phyloP scores from a whole-genome alignment of 2,888 invertebrate genomes.

The Scaptodrosophila latifasciaeformis region DNA sequence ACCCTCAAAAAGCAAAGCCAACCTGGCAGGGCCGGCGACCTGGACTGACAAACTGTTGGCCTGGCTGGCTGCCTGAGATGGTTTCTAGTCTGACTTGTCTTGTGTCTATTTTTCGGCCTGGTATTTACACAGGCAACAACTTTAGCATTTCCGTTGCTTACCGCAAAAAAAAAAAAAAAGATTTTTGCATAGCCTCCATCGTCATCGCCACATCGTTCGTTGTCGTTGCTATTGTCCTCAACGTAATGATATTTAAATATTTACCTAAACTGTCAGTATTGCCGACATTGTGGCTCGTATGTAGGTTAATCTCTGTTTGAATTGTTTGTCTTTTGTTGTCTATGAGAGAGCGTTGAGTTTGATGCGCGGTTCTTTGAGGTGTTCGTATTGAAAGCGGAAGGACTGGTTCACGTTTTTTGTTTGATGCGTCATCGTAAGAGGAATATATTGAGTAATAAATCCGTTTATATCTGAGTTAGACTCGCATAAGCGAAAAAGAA shows the following conservation, averaged over 20 bases:
- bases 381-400: no score
- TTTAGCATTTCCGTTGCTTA: constrained; percentile 52
- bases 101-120: no score
- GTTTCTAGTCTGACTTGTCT: not conserved
- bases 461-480: constrained; percentile 33
- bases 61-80: not conserved
- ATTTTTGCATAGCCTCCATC: constrained; percentile 25
- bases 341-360: no score
- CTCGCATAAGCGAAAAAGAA: no score
- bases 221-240: not conserved
- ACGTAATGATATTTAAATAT: constrained; percentile 70
- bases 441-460: constrained; percentile 50
- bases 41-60: not conserved
- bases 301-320: constrained; percentile 62
- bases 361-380: no score
- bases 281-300: constrained; percentile 50
- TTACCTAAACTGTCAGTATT: constrained; percentile 51
- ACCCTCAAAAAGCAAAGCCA: no score
- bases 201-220: not conserved
- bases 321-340: constrained; percentile 47
- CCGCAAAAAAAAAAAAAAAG: constrained; percentile 25
- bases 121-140: constrained; percentile 47
- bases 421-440: no score
- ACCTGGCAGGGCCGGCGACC: no score
- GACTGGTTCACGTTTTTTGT: no score